A percentile compares a stretch with the other conserved stretches of the same genome.
Conservation (phyloP, 92 coral and sea anemone genomes). For the Montipora capitata region DNA sequence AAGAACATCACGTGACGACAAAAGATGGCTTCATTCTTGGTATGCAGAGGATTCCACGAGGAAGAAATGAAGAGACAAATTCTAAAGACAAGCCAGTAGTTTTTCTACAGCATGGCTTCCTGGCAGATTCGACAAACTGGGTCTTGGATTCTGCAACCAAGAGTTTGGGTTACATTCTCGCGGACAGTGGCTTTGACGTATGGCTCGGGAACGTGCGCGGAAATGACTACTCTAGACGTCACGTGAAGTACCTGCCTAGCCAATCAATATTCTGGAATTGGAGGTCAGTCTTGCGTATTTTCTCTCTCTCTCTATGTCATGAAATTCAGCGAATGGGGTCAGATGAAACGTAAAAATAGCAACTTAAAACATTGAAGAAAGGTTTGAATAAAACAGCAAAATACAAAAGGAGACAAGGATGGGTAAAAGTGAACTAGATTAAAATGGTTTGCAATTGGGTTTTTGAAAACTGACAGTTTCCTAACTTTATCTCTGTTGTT, state of each 20-base stretch:
- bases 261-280: conserved; percentile 89
- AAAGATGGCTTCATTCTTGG: conserved; percentile 85
- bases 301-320: no score
- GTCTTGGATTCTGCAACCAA: conserved; percentile 74
- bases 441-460: no score
- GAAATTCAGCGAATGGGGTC: no score
- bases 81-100: conserved; percentile 62
- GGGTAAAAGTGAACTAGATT: no score
- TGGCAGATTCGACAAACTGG: conserved; percentile 86
- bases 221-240: conserved; percentile 85
- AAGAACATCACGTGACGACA: conserved; percentile 77
- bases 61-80: conserved; percentile 32
- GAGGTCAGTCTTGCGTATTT: conserved; percentile 63
- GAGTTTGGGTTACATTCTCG: conserved; percentile 91
- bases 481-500: no score
- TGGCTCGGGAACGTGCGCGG: conserved; percentile 96
- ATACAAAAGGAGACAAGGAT: no score
- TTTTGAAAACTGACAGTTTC: no score
- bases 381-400: no score
- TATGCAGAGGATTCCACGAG: conserved; percentile 86
- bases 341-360: no score
- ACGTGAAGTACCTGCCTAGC: conserved; percentile 77
- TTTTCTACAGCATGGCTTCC: conserved; percentile 84
- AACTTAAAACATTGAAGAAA: no score
- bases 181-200: conserved; percentile 92